These are phyloP conservation scores for Holocentrus rufus DNA, from an alignment of 2,797 vertebrate species.

Conservation along the genomic window DNA sequence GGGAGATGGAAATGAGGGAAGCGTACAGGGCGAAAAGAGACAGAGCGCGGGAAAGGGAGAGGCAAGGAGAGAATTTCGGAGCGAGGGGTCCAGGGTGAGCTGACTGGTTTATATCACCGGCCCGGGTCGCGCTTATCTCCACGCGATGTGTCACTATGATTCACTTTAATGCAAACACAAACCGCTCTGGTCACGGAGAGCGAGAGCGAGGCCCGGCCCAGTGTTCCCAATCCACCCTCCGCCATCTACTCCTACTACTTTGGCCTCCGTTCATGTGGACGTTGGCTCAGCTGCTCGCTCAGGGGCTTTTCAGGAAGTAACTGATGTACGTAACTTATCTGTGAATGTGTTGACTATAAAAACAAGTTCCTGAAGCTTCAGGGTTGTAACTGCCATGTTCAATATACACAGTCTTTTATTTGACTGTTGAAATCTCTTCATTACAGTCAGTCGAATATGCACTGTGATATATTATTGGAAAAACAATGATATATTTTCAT, in stretches of 20 bases:
- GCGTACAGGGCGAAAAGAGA: constrained; percentile 40
- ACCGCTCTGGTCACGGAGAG: constrained; percentile 25
- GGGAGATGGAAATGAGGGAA: constrained; percentile 51
- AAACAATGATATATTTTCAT: constrained; percentile 4
- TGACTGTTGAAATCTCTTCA: constrained; percentile 10
- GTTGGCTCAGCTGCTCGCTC: constrained; percentile 56
- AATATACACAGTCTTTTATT: constrained; percentile 7
- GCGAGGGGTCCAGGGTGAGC: constrained; percentile 6
- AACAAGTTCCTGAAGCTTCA: constrained; percentile 52
- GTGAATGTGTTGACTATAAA: constrained; percentile 63
- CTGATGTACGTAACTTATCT: constrained; percentile 58
- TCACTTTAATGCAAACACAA: constrained; percentile 16
- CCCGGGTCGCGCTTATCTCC: constrained; percentile 23
- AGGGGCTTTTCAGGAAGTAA: constrained; percentile 50
- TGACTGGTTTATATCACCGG: not conserved
- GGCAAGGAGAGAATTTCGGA: constrained; percentile 7
- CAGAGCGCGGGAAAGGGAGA: constrained; percentile 53
- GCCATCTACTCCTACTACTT: constrained; percentile 26
- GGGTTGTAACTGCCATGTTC: constrained; percentile 35
- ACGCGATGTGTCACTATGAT: not conserved
- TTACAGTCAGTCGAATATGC: not conserved
- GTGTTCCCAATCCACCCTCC: constrained; percentile 16
- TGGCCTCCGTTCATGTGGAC: constrained; percentile 16
- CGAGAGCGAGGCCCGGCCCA: constrained; percentile 3
- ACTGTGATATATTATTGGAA: not conserved